Evolutionary conservation across 2,888 invertebrate genomes (phyloP), one percentile per base, ranked within the genome.

Genomic region (Rutpela maculata): DNA sequence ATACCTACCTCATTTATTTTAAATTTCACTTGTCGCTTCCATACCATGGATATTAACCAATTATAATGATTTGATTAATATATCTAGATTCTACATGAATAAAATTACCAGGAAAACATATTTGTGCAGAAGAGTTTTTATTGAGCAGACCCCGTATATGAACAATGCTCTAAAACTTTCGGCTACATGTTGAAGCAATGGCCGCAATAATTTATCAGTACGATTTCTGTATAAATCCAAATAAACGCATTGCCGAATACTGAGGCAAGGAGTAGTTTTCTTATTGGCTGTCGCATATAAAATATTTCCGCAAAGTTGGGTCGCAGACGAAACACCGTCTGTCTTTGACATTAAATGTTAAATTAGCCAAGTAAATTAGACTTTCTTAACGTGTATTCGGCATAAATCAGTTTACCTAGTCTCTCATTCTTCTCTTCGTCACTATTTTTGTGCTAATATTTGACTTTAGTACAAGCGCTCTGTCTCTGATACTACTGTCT

Each of bases 331-430:
- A 81, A 84, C 87, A 81, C 87, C 85, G 86, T 80, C 84, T 87
- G 87, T 82, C 83, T 87, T 85, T 87, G 88, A 88, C 87, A 85
- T 86, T 86, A 84, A 85, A 86, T 88, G 87, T 86, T 87, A 87
- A 88, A 87, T 88, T 88, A 87, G 85, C 84, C 84, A 84, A 85
- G 86, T 83, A 88, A 88, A 88, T 88, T 88, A 87, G 84, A 87
- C 80, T 88, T 88, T 87, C 87, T 87, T 87, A 86, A 84, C 86
- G 86, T 87, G 85, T 85, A 87, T 85, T 86, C 81, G 84, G 81
- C 83, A 87, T 88, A 88, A 87, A 87, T 87, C 87, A 86, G 79
- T 59, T 62, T 77, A 63, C 67, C 59, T 75, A 19, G 26, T 19
- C 43, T 7, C 68, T 56, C 56, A 56, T 56, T 68, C 68, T 68